phyloP scores from a whole-genome alignment of 2,113 vertebrate genomes.

The Brachyhypopomus gauderio region DNA sequence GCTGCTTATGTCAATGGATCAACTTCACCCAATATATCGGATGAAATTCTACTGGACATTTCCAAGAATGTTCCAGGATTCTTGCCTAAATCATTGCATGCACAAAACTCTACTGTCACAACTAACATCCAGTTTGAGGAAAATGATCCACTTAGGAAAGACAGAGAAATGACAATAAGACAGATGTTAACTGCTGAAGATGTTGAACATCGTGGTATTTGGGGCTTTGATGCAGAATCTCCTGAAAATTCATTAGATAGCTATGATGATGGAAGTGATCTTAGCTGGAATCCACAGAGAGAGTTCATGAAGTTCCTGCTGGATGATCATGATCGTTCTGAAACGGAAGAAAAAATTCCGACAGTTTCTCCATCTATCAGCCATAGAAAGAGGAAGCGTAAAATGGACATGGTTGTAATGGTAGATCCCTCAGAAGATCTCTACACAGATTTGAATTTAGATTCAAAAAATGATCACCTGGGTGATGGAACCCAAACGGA shows the following conservation, averaged over 20 bases:
- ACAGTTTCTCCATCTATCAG: constrained; percentile 57
- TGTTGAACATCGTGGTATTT: constrained; percentile 79
- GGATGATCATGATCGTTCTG: constrained; percentile 82
- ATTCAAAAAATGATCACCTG: constrained; percentile 79
- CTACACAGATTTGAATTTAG: constrained; percentile 78
- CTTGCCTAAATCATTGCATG: constrained; percentile 34
- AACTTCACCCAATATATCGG: constrained; percentile 46
- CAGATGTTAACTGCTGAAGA: constrained; percentile 85
- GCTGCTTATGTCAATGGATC: constrained; percentile 72
- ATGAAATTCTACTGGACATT: constrained; percentile 50
- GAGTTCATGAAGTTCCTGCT: constrained; percentile 93
- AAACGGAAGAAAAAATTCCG: constrained; percentile 78
- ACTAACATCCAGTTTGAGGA: constrained; percentile 38
- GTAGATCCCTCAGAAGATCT: constrained; percentile 88
- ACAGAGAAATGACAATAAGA: constrained; percentile 88
- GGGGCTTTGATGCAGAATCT: constrained; percentile 80
- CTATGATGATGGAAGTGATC: constrained; percentile 78
- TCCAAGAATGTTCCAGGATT: constrained; percentile 51
- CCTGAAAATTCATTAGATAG: constrained; percentile 86
- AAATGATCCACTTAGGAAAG: constrained; percentile 79
- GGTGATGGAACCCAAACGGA: constrained; percentile 77
- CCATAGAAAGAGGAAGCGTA: constrained; percentile 89
- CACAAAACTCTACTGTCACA: constrained; percentile 39
- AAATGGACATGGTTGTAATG: constrained; percentile 95
- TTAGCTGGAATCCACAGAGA: constrained; percentile 88